phyloP scores from a whole-genome alignment of 2,888 invertebrate species.

The Trachelus stipa region DNA sequence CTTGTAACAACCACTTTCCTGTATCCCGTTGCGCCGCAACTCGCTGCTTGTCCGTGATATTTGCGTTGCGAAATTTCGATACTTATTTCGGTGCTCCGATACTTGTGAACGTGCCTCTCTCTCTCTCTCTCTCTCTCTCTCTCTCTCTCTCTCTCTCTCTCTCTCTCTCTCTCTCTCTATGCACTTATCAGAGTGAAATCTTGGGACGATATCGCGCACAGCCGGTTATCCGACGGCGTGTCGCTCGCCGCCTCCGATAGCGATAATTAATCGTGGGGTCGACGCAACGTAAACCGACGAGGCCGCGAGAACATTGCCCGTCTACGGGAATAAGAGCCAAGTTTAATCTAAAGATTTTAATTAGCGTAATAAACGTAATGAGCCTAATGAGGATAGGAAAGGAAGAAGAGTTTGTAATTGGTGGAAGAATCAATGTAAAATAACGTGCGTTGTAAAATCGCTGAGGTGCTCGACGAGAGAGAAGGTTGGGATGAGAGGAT shows the following conservation, averaged over 20 bases:
- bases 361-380: constrained; percentile 4
- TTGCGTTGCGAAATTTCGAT: not conserved
- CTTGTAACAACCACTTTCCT: not conserved
- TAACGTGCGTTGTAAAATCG: not conserved
- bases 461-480: not conserved
- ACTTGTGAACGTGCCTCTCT: not conserved
- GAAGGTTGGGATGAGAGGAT: no score
- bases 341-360: not conserved
- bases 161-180: constrained; percentile 2
- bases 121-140: constrained; percentile 7
- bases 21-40: not conserved
- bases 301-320: not conserved
- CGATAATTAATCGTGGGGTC: not conserved
- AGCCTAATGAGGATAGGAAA: constrained; percentile 19
- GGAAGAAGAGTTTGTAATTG: not conserved
- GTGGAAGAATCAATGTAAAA: not conserved
- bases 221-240: not conserved
- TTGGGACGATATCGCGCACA: not conserved
- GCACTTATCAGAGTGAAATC: not conserved
- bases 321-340: not conserved
- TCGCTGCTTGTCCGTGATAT: not conserved
- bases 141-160: constrained; percentile 8
- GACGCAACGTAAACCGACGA: not conserved
- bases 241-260: not conserved
- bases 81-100: no score